Base-by-base conservation (phyloP, 2,797 vertebrate species). In the Cuculus canorus region DNA sequence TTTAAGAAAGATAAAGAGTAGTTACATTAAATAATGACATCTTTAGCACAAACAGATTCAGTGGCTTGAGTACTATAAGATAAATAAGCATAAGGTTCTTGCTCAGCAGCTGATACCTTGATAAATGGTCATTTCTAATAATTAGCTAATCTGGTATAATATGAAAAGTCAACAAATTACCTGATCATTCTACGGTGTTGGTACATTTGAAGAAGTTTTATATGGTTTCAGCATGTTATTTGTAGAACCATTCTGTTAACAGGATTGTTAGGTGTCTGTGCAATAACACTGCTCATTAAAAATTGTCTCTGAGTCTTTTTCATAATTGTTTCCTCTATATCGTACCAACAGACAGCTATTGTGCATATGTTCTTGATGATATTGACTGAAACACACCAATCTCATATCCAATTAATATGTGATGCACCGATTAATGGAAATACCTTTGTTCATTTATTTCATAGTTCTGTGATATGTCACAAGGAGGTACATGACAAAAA, bases 201-300 rank as follows among this genome's bases (percentile, higher is more conserved):
- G 0, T 75, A 28, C 18, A 27, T 24, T 81, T 68, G 17, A 65
- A 59, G 37, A 88, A 72, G 30, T 35, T 82, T 28, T 14, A 19
- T 43, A 17, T 15, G 30, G 15, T 47, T 69, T 92, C 19, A 78
- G 5, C 13, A 61, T 60, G 37, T 5, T 60, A 6, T 68, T 57
- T 82, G 33, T 87, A 92, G 59, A 43, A 24, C 9, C 52, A 11
- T 79, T 33, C n/a, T 47, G 3, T 88, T 57, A 54, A 47, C 3
- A 60, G 30, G 17, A 35, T 59, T 82, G 19, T 39, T 81, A 71
- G 5, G 2, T 39, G 28, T 47, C 30, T 22, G 0, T 77, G 33
- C 9, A 77, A 2, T 15, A 73, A 41, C 39, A 54, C 17, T 1
- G 1, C 2, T 1, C 1, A 1, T 39, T 19, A 63, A 88, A 78